These are phyloP conservation scores for Brassicogethes aeneus DNA, from an alignment of 2,888 invertebrate species.

Conservation along the genomic window DNA sequence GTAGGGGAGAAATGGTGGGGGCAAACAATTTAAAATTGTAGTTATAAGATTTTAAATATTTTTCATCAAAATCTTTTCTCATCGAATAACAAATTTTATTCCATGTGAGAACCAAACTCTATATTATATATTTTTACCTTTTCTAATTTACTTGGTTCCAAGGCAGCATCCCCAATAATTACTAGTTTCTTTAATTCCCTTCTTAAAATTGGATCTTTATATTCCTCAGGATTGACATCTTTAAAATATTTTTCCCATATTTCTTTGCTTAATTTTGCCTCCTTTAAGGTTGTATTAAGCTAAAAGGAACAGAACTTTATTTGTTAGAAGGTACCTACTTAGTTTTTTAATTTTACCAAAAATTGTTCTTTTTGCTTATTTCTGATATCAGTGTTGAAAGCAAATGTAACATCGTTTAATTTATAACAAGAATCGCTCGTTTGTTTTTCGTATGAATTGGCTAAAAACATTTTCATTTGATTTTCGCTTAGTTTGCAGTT, in stretches of 20 bases:
- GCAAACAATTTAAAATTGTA: too few relatives aligned
- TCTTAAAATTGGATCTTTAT: slow-evolving; percentile 35
- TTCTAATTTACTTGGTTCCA: slow-evolving; percentile 34
- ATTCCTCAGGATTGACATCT: slow-evolving; percentile 33
- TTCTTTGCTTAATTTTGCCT: slow-evolving; percentile 35
- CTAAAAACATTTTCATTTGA: slow-evolving; percentile 21
- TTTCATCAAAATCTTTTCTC: too few relatives aligned
- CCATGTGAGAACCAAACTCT: too few relatives aligned
- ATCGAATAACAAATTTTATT: too few relatives aligned
- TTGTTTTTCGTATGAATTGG: slow-evolving; percentile 24
- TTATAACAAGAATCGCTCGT: slow-evolving; percentile 32
- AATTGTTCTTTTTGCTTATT: slow-evolving; percentile 25
- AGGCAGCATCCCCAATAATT: slow-evolving; percentile 41
- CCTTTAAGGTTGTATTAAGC: slow-evolving; percentile 25
- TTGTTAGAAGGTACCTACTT: neutral
- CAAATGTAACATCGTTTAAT: slow-evolving; percentile 34
- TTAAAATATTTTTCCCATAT: slow-evolving; percentile 37
- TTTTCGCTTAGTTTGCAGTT: slow-evolving; percentile 13
- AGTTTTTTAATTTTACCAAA: slow-evolving; percentile 19
- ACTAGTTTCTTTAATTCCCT: slow-evolving; percentile 41
- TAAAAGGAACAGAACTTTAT: slow-evolving; percentile 13
- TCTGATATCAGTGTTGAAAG: slow-evolving; percentile 34
- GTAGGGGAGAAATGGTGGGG: too few relatives aligned
- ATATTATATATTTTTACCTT: slow-evolving; percentile 35
- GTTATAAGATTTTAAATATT: too few relatives aligned